Conservation (phyloP, 2,797 vertebrate species). For the Peromyscus melanophrys region DNA sequence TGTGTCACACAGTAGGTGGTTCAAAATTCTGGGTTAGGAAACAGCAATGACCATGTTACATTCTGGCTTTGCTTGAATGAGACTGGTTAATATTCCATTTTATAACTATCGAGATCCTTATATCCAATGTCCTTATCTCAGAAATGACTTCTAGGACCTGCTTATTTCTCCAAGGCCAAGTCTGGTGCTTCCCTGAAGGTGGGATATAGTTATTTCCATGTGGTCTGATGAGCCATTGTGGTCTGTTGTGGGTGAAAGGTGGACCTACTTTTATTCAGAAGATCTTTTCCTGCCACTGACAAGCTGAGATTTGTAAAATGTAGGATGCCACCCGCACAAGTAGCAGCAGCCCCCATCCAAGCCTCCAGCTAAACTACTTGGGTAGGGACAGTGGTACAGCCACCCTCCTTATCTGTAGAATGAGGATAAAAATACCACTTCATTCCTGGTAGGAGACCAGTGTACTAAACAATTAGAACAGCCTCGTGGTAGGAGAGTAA, state of each 20-base stretch:
- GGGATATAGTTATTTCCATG: constrained; percentile 2
- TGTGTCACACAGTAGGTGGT: not conserved
- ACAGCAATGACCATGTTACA: not conserved
- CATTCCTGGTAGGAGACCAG: constrained; percentile 2
- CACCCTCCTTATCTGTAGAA: constrained; percentile 12
- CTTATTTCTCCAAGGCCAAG: not conserved
- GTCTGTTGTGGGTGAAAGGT: not conserved
- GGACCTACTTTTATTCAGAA: constrained; percentile 10
- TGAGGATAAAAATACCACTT: constrained; percentile 48
- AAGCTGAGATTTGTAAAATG: constrained; percentile 32
- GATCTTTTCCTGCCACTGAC: not conserved
- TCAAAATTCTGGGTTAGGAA: constrained; percentile 39
- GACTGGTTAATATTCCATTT: constrained; percentile 17
- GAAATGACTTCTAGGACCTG: not conserved
- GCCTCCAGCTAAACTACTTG: constrained; percentile 1
- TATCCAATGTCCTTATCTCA: not conserved
- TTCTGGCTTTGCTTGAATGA: constrained; percentile 23
- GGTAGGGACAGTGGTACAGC: not conserved
- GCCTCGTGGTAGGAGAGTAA: not conserved
- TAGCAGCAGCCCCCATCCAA: not conserved
- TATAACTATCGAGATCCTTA: not conserved
- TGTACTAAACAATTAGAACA: constrained; percentile 34
- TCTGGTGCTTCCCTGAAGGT: not conserved
- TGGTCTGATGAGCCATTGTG: not conserved
- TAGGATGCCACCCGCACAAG: not conserved